Conservation (phyloP, 1,140 invertebrate species). For the Drosophila sucinea region DNA sequence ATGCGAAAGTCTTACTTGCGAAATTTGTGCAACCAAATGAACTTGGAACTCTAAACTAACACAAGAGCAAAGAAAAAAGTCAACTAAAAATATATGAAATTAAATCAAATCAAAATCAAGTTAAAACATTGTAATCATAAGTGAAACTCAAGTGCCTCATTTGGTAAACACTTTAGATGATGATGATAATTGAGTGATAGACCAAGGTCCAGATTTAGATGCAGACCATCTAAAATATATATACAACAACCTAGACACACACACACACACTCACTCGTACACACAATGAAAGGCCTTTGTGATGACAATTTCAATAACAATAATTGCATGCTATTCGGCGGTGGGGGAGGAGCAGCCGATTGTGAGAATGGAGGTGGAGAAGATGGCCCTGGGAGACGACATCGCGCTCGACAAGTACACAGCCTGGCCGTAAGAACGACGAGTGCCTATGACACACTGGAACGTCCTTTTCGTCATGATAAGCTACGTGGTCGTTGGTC, state of each 20-base stretch:
- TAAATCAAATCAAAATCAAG: not conserved
- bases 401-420: slow-evolving; percentile 55
- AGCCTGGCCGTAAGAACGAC: slow-evolving; percentile 65
- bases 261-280: not conserved
- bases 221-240: not conserved
- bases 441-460: slow-evolving; percentile 74
- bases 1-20: slow-evolving; percentile 20
- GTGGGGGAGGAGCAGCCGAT: slow-evolving; percentile 33
- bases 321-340: slow-evolving; percentile 62
- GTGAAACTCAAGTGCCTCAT: slow-evolving; percentile 28
- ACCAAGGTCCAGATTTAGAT: slow-evolving; percentile 9
- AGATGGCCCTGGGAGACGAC: slow-evolving; percentile 15
- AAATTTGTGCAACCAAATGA: slow-evolving; percentile 49
- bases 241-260: not conserved
- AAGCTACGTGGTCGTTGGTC: slow-evolving; percentile 73
- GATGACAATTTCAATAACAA: slow-evolving; percentile 63
- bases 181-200: slow-evolving; percentile 12
- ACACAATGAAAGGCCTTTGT: slow-evolving; percentile 73
- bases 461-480: slow-evolving; percentile 73
- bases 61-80: slow-evolving; percentile 1
- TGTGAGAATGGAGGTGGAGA: slow-evolving; percentile 15
- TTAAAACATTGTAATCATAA: slow-evolving; percentile 13
- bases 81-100: not conserved
- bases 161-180: slow-evolving; percentile 21
- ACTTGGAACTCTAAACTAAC: slow-evolving; percentile 47